Conservation (phyloP, 2,797 vertebrate species). For the Muscicapa striata region DNA sequence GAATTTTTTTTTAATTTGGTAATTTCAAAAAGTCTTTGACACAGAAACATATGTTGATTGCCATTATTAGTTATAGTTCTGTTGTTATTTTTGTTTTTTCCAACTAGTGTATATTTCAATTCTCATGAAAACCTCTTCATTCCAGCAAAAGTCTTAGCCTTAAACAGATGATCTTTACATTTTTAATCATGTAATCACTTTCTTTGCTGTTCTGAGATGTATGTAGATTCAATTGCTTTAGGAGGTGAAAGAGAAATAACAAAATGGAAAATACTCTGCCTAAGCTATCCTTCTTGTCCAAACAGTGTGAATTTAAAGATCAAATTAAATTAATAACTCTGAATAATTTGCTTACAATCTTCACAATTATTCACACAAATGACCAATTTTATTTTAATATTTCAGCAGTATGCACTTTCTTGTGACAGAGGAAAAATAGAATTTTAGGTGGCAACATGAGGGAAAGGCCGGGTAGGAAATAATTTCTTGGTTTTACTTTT, state of each 20-base stretch:
- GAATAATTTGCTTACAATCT: neutral
- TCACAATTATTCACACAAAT: neutral
- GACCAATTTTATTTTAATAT: constrained; percentile 1
- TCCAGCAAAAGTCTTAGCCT: neutral
- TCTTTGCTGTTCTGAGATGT: neutral
- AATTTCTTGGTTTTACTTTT: neutral
- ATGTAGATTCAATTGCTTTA: neutral
- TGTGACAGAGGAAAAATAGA: neutral
- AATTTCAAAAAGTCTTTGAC: neutral
- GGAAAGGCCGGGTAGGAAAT: neutral
- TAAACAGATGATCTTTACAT: neutral
- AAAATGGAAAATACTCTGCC: neutral
- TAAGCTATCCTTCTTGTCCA: neutral
- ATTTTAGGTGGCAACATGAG: neutral
- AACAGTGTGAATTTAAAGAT: neutral
- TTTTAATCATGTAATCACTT: constrained; percentile 17
- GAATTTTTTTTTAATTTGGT: accelerated
- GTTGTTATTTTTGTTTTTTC: neutral
- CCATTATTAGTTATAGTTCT: neutral
- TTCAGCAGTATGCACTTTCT: neutral
- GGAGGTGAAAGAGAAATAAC: neutral
- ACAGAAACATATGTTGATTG: neutral
- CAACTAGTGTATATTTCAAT: neutral
- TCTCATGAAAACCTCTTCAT: neutral
- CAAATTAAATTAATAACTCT: neutral